Evolutionary conservation across 2,797 vertebrate genomes (phyloP), one percentile per base, ranked within the genome.

Genomic region (Glossophaga mutica): DNA sequence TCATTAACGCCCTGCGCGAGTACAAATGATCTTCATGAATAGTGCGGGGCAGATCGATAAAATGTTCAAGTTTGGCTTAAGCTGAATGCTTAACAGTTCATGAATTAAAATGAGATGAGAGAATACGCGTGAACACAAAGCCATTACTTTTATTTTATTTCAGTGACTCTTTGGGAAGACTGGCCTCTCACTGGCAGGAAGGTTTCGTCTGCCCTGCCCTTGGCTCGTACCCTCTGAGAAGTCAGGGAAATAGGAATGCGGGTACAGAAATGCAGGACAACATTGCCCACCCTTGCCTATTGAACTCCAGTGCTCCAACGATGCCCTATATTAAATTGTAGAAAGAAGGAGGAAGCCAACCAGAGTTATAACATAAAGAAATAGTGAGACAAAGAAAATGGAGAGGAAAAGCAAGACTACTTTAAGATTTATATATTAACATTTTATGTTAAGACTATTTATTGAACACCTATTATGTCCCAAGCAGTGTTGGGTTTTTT

Each of bases 101-200:
- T 96, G 95, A 97, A 97, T 97, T 91, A 96, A 97, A 94, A 98
- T 78, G 74, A 97, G 97, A 71, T 6, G 29, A 93, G 71, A 93
- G 32, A 91, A 95, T 67, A 57, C n/a, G 42, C 0, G 1, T 67
- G 93, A 59, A 48, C n/a, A 79, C 68, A 59, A 55, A 87, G 14
- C 48, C 37, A 65, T 87, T 68, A 9, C 44, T 95, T 77, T 87
- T 50, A 91, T 50, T 46, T 32, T 78, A 52, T 94, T 71, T 94
- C 29, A 1, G 73, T 83, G 39, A 73, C 55, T 78, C 68, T 87
- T 44, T 7, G 16, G 50, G 48, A 79, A 74, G 42, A 50, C 29
- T 1, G 32, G 57, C 5, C 26, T 52, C 68, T 37, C 52, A 1
- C 29, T 24, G 21, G 50, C 37, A 67, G 73, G 9, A 4, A 48